Conservation (phyloP, 2,113 vertebrate genomes). For the Benitochromis conjunctus region DNA sequence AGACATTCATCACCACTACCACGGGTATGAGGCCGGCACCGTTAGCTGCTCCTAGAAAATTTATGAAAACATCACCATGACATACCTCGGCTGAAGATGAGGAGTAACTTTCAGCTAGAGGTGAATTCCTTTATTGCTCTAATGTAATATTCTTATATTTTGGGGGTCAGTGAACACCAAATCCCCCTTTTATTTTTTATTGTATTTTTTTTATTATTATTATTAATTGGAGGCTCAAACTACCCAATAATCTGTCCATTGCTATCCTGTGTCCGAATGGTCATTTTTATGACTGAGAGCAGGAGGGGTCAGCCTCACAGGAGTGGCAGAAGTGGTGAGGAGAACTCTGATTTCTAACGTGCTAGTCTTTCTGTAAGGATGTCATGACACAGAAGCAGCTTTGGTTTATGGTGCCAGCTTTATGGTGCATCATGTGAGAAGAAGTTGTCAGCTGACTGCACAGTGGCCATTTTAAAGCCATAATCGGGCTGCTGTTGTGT, state of each 20-base stretch:
- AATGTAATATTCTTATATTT: neutral
- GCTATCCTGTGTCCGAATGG: neutral
- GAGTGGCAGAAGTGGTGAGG: neutral
- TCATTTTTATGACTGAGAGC: neutral
- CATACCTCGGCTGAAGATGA: neutral
- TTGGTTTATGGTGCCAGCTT: neutral
- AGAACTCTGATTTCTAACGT: too few species aligned
- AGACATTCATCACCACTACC: neutral
- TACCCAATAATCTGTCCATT: neutral
- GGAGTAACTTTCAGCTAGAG: neutral
- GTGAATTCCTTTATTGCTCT: neutral
- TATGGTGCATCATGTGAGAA: neutral
- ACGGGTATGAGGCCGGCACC: neutral
- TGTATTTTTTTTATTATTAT: neutral
- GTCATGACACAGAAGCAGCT: neutral
- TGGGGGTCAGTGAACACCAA: neutral
- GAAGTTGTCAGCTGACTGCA: neutral
- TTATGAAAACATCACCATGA: neutral
- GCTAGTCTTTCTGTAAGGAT: too few species aligned
- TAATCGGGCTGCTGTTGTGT: neutral
- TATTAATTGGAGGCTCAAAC: neutral
- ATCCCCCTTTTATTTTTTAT: neutral
- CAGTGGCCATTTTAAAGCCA: neutral
- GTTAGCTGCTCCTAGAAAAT: neutral
- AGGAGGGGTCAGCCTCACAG: neutral